phyloP scores from a whole-genome alignment of 2,888 invertebrate species.

The Antheraea yamamai region DNA sequence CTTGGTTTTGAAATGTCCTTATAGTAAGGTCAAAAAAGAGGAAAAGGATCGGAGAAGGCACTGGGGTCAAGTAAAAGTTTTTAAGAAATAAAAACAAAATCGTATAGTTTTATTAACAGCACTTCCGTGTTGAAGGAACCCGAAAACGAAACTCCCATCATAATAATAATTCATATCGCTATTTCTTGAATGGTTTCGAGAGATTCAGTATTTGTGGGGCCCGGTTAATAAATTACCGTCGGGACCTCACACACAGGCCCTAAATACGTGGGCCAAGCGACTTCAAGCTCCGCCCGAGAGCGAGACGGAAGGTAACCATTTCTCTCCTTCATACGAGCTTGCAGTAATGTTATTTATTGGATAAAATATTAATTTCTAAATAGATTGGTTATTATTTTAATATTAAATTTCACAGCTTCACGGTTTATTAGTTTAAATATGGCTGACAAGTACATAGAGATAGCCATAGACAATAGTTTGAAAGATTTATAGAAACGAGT shows the following conservation, averaged over 20 bases:
- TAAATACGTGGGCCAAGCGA: constrained; percentile 68
- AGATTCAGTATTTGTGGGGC: constrained; percentile 67
- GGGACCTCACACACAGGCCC: constrained; percentile 75
- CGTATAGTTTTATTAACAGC: neutral
- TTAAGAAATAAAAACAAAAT: neutral
- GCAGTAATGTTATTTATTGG: neutral
- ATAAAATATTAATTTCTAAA: neutral
- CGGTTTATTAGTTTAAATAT: neutral
- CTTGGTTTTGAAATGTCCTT: no score
- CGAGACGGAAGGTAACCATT: constrained; percentile 37
- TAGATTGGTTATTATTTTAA: neutral
- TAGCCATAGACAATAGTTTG: neutral
- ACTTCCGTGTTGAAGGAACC: constrained; percentile 18
- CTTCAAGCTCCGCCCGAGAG: constrained; percentile 65
- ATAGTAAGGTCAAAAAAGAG: no score
- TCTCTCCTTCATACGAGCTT: constrained; percentile 28
- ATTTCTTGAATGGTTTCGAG: constrained; percentile 63
- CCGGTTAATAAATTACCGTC: constrained; percentile 72
- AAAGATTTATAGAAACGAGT: no score
- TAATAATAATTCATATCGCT: constrained; percentile 65
- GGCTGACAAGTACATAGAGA: neutral
- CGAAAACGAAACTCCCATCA: constrained; percentile 35
- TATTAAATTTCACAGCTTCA: neutral
- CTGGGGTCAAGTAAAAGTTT: neutral
- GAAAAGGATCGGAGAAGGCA: no score